Conservation (phyloP, 2,113 vertebrate genomes). For the Pituophis catenifer region DNA sequence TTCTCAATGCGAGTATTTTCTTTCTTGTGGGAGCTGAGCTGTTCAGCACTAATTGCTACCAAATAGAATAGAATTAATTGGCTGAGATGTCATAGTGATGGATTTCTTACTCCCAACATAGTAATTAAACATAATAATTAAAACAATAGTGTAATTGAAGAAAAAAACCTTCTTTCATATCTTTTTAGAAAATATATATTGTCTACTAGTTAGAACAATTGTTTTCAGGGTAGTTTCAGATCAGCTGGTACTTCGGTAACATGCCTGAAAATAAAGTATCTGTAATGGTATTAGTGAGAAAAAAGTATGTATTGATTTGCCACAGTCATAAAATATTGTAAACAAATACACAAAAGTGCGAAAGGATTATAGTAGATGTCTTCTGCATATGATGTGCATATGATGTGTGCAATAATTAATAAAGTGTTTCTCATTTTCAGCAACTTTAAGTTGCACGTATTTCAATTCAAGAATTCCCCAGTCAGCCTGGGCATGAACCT, state of each 20-base stretch:
- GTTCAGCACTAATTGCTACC: slow-evolving; percentile 26
- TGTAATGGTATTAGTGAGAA: neutral
- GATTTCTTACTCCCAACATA: neutral
- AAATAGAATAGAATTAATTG: slow-evolving; percentile 2
- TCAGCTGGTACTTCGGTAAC: neutral
- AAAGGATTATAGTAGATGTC: neutral
- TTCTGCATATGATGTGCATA: neutral
- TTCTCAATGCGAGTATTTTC: neutral
- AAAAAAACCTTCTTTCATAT: neutral
- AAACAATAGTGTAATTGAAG: neutral
- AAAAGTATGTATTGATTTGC: neutral
- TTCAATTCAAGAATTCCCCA: neutral
- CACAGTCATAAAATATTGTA: neutral
- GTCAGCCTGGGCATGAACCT: neutral
- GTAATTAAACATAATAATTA: slow-evolving; percentile 1
- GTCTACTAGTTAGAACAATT: neutral
- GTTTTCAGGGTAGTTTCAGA: neutral
- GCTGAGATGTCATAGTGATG: neutral
- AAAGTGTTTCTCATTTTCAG: neutral
- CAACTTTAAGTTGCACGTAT: neutral
- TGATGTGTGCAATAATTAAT: neutral
- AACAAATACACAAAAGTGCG: neutral
- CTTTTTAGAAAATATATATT: neutral
- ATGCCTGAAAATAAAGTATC: neutral
- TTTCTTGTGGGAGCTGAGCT: slow-evolving; percentile 19